Evolutionary conservation across 1,140 invertebrate genomes (phyloP), one percentile per base, ranked within the genome.

Genomic region (Drosophila mauritiana): DNA sequence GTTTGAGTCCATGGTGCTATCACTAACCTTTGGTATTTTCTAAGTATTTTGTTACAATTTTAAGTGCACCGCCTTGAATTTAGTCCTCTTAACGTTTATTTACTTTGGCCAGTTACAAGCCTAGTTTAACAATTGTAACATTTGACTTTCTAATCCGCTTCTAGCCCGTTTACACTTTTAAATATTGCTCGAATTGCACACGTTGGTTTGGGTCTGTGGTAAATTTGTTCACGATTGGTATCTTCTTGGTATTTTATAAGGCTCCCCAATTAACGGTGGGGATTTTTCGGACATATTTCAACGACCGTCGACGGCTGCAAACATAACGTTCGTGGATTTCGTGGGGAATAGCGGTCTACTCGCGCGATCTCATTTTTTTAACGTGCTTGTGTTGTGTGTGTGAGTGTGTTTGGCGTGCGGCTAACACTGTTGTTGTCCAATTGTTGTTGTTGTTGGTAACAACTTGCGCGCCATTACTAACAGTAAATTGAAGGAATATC

Each of bases 281-380:
- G n/a, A 13, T 61, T 62, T 57, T n/a, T 13, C 13, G 3, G 6
- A 5, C 10, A 40, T 40, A 15, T 58, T 31, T 7, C 8, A 22
- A 20, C 36, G 3, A 17, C 53, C 0, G 36, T 10, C 36, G 13
- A 5, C 25, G 53, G 59, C 22, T 56, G 56, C 17, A 59, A 20
- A 59, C 54, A 42, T 42, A 63, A 63, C 54, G 59, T 59, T 34
- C 37, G 59, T 56, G 22, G 42, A 42, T 59, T 59, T 63, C 54
- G 17, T 59, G 37, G 15, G 25, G 48, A 51, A 51, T 34, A 62
- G 36, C 54, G 54, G 59, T 13, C 59, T 59, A 31, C 59, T 58
- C 59, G 54, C 51, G 54, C 37, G 36, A 20, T 58, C 39, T 34
- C 13, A 59, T 63, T 63, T 58, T 63, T 63, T 63, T 59, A 59